Evolutionary conservation across 2,113 vertebrate genomes (phyloP), one percentile per base, ranked within the genome.

Genomic region (Pelmatolapia mariae): DNA sequence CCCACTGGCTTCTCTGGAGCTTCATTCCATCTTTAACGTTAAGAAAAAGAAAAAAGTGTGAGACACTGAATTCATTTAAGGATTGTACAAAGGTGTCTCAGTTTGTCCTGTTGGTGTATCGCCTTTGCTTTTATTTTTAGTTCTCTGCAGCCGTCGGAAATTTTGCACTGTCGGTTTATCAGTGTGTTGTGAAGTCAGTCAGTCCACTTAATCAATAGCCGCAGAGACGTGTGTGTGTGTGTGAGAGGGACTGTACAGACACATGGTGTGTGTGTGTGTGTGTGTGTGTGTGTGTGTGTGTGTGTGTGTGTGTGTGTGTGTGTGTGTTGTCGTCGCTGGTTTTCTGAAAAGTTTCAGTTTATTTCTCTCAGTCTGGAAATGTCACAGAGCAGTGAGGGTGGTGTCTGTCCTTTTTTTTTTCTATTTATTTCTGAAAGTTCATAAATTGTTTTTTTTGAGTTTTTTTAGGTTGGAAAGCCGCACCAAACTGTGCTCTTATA

Each of bases 401-500:
- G 54, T 22, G 76, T 81, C 54, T 12, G 59, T 63, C 59, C 31
- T 83, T 93, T 95, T 76, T 68, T 26, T 59, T 84, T 50, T 63
- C 50, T 88, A 96, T 96, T 96, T 96, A 96, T 96, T 96, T 93
- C 90, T 91, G 47, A 93, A 94, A 87, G 92, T 93, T 95, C 81
- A 89, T 86, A 18, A 92, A 83, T 82, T 89, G 82, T 91, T 73
- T 56, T 6, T 31, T 5, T 33, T n/a, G n/a, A n/a, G n/a, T 18
- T 33, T 22, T 52, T 92, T 87, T 86, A 85, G 90, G 90, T 93
- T 92, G 86, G 84, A 89, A 94, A 94, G 96, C 96, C 94, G 94
- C 96, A 97, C 97, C 98, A 96, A 97, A 97, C 96, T 97, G 98
- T 98, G 98, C 97, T 98, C 97, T 98, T 98, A 98, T 93, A 95